phyloP scores from a whole-genome alignment of 2,113 vertebrate genomes.

The Acrocephalus arundinaceus region DNA sequence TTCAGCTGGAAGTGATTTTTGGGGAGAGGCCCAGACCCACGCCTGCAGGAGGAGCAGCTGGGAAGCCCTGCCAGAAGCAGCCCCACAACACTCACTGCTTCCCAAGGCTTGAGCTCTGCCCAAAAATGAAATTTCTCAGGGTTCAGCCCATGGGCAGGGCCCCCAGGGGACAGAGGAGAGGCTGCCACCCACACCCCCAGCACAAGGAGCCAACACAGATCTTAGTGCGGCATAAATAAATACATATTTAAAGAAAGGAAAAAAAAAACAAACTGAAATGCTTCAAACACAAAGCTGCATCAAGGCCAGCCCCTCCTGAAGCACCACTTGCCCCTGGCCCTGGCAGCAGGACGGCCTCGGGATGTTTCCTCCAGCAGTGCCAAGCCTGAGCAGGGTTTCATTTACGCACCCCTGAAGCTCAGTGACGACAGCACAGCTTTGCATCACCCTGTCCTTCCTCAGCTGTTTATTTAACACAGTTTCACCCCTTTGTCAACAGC shows the following conservation, averaged over 20 bases:
- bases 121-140: background rate
- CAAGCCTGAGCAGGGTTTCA: background rate
- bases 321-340: background rate
- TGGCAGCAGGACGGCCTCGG: background rate
- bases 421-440: background rate
- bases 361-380: background rate
- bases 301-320: background rate
- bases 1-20: background rate
- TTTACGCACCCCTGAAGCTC: background rate
- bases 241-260: background rate
- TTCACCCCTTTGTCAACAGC: background rate
- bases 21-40: background rate
- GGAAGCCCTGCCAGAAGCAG: background rate
- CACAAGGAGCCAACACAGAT: background rate
- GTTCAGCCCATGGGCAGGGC: background rate
- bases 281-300: background rate
- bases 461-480: background rate
- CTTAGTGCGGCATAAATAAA: background rate
- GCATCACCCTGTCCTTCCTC: background rate
- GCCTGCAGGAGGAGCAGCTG: fast-evolving
- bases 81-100: background rate
- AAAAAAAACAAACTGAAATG: no score
- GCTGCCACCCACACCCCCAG: background rate
- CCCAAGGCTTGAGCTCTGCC: fast-evolving
- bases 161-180: background rate